phyloP scores from a whole-genome alignment of 2,113 vertebrate genomes.

The Labrus mixtus region DNA sequence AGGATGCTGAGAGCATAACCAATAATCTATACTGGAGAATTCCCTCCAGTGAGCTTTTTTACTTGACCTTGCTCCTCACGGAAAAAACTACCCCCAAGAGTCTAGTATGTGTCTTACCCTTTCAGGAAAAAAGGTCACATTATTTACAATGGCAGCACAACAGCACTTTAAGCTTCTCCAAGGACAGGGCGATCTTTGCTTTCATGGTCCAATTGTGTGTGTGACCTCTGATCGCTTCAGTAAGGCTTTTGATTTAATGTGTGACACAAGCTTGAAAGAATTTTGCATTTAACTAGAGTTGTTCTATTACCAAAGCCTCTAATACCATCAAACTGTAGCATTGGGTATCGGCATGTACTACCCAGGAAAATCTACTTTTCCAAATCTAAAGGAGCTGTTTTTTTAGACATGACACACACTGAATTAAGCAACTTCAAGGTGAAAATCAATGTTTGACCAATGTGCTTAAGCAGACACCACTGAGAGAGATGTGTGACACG shows the following conservation, averaged over 20 bases:
- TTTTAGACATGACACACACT: too few relatives aligned
- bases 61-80: constrained; percentile 37
- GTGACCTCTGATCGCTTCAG: neutral
- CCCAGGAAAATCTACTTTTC: too few relatives aligned
- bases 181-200: constrained; percentile 47
- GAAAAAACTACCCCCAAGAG: constrained; percentile 52
- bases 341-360: too few relatives aligned
- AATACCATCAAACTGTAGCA: too few relatives aligned
- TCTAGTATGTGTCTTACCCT: constrained; percentile 53
- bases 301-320: too few relatives aligned
- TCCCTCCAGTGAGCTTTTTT: constrained; percentile 28
- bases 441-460: too few relatives aligned
- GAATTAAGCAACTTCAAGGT: too few relatives aligned
- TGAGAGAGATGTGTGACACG: too few relatives aligned
- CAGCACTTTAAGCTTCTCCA: constrained; percentile 32
- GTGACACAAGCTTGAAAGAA: neutral
- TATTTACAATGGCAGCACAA: constrained; percentile 54
- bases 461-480: too few relatives aligned
- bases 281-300: too few relatives aligned
- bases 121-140: constrained; percentile 63
- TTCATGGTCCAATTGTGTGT: constrained; percentile 4
- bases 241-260: neutral
- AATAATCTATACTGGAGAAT: constrained; percentile 31
- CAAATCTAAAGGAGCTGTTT: too few relatives aligned
- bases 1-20: constrained; percentile 31